Percentiles rank a stretch among this genome's conserved stretches.
These are phyloP conservation scores for Monarcha castaneiventris DNA, from an alignment of 2,113 vertebrate genomes.

Conservation along the genomic window DNA sequence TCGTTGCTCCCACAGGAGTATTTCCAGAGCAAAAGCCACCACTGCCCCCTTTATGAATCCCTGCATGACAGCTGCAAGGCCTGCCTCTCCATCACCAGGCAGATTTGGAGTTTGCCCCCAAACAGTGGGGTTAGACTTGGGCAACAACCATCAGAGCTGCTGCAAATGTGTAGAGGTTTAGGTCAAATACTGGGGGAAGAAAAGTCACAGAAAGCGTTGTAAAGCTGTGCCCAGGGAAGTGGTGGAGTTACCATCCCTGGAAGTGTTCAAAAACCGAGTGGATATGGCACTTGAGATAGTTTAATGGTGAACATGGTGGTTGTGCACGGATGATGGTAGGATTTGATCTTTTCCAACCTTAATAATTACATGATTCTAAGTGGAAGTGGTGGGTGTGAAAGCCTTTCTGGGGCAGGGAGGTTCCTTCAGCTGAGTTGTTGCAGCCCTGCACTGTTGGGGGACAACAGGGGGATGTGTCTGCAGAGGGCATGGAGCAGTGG, in stretches of 20 bases:
- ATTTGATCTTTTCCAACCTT: not conserved
- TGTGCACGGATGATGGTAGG: not conserved
- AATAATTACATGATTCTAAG: not conserved
- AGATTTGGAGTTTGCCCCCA: not conserved
- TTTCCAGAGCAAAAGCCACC: not conserved
- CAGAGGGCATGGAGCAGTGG: not conserved
- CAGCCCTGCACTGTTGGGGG: not conserved
- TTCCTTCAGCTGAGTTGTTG: not conserved
- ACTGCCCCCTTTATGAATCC: not conserved
- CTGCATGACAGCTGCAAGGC: not conserved
- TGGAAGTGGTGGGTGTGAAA: not conserved
- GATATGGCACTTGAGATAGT: not conserved
- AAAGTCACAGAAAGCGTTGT: not conserved
- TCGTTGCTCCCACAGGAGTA: not conserved
- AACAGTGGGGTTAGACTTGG: not conserved
- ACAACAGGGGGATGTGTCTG: not conserved
- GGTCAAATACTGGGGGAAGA: not conserved
- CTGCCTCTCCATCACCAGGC: not conserved
- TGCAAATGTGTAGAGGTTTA: not conserved
- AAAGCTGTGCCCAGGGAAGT: not conserved
- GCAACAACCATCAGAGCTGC: fast-evolving
- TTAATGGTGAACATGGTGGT: not conserved
- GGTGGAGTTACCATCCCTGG: not conserved
- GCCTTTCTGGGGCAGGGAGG: not conserved
- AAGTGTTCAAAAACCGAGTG: not conserved